These are phyloP conservation scores for Tachina grossa DNA, from an alignment of 2,888 invertebrate species.

Conservation along the genomic window DNA sequence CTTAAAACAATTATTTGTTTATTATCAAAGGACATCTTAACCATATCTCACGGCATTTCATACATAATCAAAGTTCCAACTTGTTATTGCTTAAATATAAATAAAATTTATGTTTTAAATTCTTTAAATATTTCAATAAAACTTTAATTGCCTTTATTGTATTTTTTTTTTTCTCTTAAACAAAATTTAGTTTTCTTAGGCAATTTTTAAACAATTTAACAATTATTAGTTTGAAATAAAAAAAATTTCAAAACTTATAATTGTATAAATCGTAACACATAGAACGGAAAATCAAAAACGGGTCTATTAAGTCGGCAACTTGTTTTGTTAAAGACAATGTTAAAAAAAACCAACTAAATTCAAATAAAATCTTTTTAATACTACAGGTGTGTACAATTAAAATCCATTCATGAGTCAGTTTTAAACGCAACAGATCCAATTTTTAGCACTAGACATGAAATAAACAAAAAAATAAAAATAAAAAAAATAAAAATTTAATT, in stretches of 20 bases:
- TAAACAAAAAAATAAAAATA: conserved; percentile 13
- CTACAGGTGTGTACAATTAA: conserved; percentile 62
- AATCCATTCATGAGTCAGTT: conserved; percentile 41
- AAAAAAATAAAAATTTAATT: conserved; percentile 2
- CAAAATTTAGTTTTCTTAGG: conserved; percentile 26
- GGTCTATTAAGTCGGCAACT: conserved; percentile 10
- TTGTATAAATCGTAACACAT: conserved; percentile 22
- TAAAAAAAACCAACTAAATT: not conserved
- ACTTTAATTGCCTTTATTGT: conserved; percentile 30
- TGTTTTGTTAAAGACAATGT: conserved; percentile 15
- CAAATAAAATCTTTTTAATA: conserved; percentile 23
- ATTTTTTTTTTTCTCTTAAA: not conserved
- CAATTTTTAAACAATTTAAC: conserved; percentile 45
- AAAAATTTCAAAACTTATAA: not conserved
- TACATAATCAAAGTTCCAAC: not conserved
- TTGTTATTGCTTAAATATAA: not conserved
- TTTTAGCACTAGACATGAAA: conserved; percentile 9
- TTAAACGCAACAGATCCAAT: conserved; percentile 13
- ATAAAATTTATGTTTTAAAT: conserved; percentile 9
- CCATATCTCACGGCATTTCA: conserved; percentile 14
- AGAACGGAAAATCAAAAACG: conserved; percentile 28
- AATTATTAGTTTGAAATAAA: conserved; percentile 29
- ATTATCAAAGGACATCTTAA: conserved; percentile 34
- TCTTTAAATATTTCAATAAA: not conserved
- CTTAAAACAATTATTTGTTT: conserved; percentile 10